Conservation (phyloP, 2,888 invertebrate genomes). For the Drosophila pullipes region DNA sequence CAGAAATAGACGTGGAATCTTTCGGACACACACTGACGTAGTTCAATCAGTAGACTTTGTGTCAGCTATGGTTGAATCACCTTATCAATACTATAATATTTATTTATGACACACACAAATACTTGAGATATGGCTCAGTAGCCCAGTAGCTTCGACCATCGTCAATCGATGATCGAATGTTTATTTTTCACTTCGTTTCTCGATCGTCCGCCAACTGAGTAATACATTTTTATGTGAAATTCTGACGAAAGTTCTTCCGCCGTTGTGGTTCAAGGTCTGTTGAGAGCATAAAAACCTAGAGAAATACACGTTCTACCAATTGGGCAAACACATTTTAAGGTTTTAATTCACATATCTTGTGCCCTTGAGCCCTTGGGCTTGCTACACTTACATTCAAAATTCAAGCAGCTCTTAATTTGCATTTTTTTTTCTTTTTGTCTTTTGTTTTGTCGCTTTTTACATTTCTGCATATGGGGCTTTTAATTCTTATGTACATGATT, state of each 20-base stretch:
- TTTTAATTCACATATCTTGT: conserved; percentile 2
- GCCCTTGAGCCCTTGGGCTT: conserved; percentile 36
- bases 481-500: conserved; percentile 48
- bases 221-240: conserved; percentile 26
- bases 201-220: conserved; percentile 32
- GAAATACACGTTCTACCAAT: conserved; percentile 17
- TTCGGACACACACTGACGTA: conserved; percentile 37
- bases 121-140: conserved; percentile 8
- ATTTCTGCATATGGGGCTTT: conserved; percentile 62
- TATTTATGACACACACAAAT: conserved; percentile 4
- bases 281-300: neutral
- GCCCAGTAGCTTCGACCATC: neutral
- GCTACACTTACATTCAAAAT: conserved; percentile 47
- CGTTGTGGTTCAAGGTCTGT: conserved; percentile 1
- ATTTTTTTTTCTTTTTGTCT: conserved; percentile 27
- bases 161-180: conserved; percentile 44
- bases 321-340: conserved; percentile 36
- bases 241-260: conserved; percentile 13
- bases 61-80: conserved; percentile 39
- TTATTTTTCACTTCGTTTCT: conserved; percentile 39
- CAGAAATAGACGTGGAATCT: conserved; percentile 16
- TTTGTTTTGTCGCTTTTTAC: conserved; percentile 4
- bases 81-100: conserved; percentile 7
- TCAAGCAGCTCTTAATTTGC: conserved; percentile 35
- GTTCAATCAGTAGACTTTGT: conserved; percentile 30